A percentile compares a stretch with the other conserved stretches of the same genome.
phyloP scores from a whole-genome alignment of 2,797 vertebrate species.

The Brotula barbata region DNA sequence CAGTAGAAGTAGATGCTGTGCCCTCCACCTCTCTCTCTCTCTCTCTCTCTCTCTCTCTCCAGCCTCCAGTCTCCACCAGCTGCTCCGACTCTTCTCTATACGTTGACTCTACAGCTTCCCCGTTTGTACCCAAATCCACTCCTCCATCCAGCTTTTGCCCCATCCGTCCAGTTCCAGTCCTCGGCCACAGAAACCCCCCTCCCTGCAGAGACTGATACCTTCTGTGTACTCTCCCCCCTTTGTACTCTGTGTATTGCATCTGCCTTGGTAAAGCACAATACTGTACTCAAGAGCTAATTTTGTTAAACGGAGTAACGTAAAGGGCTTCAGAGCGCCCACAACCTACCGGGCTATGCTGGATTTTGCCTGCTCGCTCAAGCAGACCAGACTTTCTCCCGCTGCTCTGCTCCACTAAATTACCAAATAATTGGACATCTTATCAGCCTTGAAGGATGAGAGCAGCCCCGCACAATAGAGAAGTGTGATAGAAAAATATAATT shows the following conservation, averaged over 20 bases:
- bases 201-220: constrained; percentile 64
- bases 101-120: constrained; percentile 43
- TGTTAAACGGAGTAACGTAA: constrained; percentile 59
- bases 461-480: constrained; percentile 61
- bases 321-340: constrained; percentile 70
- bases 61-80: constrained; percentile 55
- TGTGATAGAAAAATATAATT: constrained; percentile 49
- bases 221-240: constrained; percentile 49
- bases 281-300: constrained; percentile 66
- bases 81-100: constrained; percentile 56
- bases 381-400: constrained; percentile 61
- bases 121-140: constrained; percentile 27
- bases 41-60: constrained; percentile 48
- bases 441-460: constrained; percentile 66
- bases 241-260: constrained; percentile 64
- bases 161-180: constrained; percentile 41
- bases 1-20: constrained; percentile 74
- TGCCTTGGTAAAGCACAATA: constrained; percentile 74
- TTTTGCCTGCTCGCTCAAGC: constrained; percentile 56
- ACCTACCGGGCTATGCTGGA: constrained; percentile 43
- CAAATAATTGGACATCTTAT: constrained; percentile 76
- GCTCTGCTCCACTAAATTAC: constrained; percentile 71
- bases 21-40: constrained; percentile 17
- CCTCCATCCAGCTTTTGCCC: constrained; percentile 38
- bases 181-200: constrained; percentile 49